phyloP scores from a whole-genome alignment of 2,113 vertebrate genomes.

The Ia io region DNA sequence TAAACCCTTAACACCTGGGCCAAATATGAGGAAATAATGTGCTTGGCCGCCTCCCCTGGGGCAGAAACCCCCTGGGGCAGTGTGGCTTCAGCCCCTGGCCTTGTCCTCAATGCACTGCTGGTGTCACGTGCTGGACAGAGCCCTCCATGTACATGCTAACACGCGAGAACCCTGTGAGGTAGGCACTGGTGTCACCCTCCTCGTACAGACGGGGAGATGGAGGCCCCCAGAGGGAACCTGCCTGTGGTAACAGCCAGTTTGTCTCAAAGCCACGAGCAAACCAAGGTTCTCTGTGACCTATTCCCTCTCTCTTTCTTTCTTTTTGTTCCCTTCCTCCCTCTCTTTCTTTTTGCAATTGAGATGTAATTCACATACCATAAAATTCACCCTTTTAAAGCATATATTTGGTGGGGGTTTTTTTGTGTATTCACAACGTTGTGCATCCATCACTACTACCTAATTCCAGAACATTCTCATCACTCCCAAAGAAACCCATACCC shows the following conservation, averaged over 20 bases:
- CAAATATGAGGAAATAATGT: background rate
- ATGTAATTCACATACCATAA: background rate
- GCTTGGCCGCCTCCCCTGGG: background rate
- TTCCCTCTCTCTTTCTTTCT: no score
- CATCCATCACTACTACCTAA: background rate
- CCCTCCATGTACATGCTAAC: fast-evolving
- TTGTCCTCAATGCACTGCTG: fast-evolving
- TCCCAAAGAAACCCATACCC: background rate
- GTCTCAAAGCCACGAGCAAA: background rate
- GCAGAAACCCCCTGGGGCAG: background rate
- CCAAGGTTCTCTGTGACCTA: background rate
- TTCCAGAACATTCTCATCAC: background rate
- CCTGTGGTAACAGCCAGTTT: background rate
- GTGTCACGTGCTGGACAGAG: background rate
- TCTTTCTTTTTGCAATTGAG: background rate
- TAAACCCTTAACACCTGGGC: background rate
- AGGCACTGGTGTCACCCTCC: no score
- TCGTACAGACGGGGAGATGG: background rate
- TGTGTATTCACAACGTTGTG: no score
- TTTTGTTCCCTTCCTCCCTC: background rate
- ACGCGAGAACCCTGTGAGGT: background rate
- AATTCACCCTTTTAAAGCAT: background rate
- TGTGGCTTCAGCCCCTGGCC: background rate
- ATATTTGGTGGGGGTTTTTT: background rate
- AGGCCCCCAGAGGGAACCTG: background rate